Evolutionary conservation across 2,888 invertebrate genomes (phyloP), one percentile per base, ranked within the genome.

Genomic region (Lasius fuliginosus): DNA sequence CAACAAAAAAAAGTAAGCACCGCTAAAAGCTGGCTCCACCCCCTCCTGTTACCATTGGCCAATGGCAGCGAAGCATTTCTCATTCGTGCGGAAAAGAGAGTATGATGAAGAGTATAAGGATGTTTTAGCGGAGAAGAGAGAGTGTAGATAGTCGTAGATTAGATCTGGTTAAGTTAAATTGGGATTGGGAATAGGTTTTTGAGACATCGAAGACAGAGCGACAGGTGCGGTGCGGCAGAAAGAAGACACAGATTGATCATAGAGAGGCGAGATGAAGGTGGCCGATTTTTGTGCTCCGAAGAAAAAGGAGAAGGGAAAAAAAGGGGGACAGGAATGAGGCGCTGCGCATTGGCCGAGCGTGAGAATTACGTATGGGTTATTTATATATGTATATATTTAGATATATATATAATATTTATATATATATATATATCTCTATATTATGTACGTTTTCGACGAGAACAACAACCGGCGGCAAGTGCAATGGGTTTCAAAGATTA

Each of bases 21-120:
- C 94, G 94, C 93, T 93, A 93, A 91, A 92, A 93, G 94, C 95
- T 94, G 95, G 95, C 95, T 95, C 94, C 94, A 95, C 93, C 94
- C 95, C 94, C 94, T 94, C 94, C 93, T 94, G 94, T 94, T 93
- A 93, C 93, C 93, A 93, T 83, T 92, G 94, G 94, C 94, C 94
- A 94, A 94, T 94, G 94, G 92, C 94, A 94, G 93, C 93, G 93
- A 94, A 93, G 93, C 93, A 92, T 92, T 91, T 69, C 90, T 91
- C 90, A 88, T 87, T 90, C 85, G 89, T 90, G 87, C 89, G 86
- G 83, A 86, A 46, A 83, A 82, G 71, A 81, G 68, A 76, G 64
- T 77, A 60, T 53, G 62, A 42, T 83, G 65, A 81, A 60, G 68
- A 15, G n/a, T 53, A 49, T 56, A 27, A 65, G 73, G 65, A 58